phyloP scores from a whole-genome alignment of 1,140 invertebrate genomes.

The Hyles vespertilio region DNA sequence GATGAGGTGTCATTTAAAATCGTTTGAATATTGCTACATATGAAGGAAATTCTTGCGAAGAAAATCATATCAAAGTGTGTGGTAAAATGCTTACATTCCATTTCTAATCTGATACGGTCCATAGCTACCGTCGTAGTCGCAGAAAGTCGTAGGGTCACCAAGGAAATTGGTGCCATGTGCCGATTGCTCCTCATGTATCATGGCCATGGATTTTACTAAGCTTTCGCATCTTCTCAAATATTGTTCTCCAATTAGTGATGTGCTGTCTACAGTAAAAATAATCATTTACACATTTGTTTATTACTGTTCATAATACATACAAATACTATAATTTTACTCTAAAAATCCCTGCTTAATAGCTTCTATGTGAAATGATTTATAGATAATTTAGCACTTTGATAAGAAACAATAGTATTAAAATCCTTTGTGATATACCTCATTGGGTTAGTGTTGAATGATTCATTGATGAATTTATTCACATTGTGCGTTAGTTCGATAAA shows the following conservation, averaged over 20 bases:
- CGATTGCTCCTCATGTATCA: slow-evolving; percentile 66
- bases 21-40: background rate
- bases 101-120: slow-evolving; percentile 72
- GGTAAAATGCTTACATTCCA: slow-evolving; percentile 61
- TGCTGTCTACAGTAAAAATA: slow-evolving; percentile 47
- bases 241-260: slow-evolving; percentile 56
- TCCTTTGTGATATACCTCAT: too few relatives aligned
- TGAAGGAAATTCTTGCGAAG: too few relatives aligned
- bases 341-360: too few relatives aligned
- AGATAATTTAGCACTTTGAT: too few relatives aligned
- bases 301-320: too few relatives aligned
- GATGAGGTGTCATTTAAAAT: background rate
- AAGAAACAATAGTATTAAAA: too few relatives aligned
- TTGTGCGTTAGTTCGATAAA: background rate
- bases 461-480: too few relatives aligned
- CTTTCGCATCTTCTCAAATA: slow-evolving; percentile 79
- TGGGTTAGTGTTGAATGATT: too few relatives aligned
- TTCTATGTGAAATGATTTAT: background rate
- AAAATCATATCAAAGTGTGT: too few relatives aligned
- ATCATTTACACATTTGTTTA: background rate
- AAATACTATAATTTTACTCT: too few relatives aligned
- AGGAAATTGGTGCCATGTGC: slow-evolving; percentile 72
- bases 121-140: slow-evolving; percentile 79
- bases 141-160: slow-evolving; percentile 63
- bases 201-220: slow-evolving; percentile 61